A percentile compares a stretch with the other conserved stretches of the same genome.
These are phyloP conservation scores for Procambarus clarkii DNA, from an alignment of 1,140 invertebrate species.

Conservation along the genomic window DNA sequence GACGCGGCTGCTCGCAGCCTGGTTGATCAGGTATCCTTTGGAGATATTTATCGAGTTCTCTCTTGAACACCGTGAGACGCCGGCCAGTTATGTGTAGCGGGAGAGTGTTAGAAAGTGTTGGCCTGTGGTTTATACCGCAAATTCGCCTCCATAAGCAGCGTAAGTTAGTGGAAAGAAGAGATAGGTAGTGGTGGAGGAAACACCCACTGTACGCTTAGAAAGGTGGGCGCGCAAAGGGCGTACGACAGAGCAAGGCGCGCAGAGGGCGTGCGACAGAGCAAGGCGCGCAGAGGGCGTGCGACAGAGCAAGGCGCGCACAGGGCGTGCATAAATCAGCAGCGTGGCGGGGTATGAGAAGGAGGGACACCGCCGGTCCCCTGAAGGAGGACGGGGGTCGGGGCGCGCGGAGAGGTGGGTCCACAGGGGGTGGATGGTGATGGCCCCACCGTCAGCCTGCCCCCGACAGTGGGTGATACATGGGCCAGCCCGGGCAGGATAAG, in stretches of 20 bases:
- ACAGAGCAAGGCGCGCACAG: constrained; percentile 64
- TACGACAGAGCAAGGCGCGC: too few species aligned
- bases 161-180: constrained; percentile 31
- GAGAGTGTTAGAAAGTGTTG: too few species aligned
- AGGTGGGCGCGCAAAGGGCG: too few species aligned
- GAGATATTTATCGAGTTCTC: too few species aligned
- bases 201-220: constrained; percentile 31
- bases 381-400: not conserved
- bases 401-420: not conserved
- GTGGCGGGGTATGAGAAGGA: constrained; percentile 45
- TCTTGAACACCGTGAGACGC: too few species aligned
- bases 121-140: too few species aligned
- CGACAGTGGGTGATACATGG: constrained; percentile 56
- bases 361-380: not conserved
- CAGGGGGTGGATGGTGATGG: not conserved
- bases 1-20: too few species aligned
- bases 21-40: too few species aligned
- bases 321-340: constrained; percentile 58
- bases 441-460: constrained; percentile 12
- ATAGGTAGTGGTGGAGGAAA: not conserved
- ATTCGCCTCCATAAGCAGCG: constrained; percentile 20
- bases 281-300: constrained; percentile 57
- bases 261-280: constrained; percentile 53
- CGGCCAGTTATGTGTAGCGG: too few species aligned
- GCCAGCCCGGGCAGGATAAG: constrained; percentile 29